phyloP scores from a whole-genome alignment of 1,140 invertebrate genomes.

The Drosophila navojoa region DNA sequence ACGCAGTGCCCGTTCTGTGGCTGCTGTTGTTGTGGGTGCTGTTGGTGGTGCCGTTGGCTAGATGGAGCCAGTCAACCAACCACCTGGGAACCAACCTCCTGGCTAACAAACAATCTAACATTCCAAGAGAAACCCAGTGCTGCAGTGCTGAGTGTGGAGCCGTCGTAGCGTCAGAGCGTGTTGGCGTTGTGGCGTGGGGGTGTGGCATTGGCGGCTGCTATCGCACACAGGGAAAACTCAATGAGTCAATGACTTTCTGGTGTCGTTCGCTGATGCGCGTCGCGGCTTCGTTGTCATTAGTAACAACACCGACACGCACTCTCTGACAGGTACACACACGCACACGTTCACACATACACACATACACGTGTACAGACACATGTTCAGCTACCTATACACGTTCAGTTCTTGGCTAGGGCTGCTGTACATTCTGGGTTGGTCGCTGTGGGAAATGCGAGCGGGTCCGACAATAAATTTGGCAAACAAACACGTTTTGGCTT shows the following conservation, averaged over 20 bases:
- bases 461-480: slow-evolving; percentile 74
- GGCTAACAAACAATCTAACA: slow-evolving; percentile 69
- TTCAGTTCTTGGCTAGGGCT: slow-evolving; percentile 42
- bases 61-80: slow-evolving; percentile 52
- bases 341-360: slow-evolving; percentile 27
- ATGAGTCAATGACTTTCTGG: slow-evolving; percentile 81
- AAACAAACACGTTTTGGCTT: slow-evolving; percentile 74
- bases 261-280: slow-evolving; percentile 78
- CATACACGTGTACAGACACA: slow-evolving; percentile 22
- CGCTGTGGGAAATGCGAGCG: slow-evolving; percentile 60
- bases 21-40: slow-evolving; percentile 14
- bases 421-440: slow-evolving; percentile 18
- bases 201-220: slow-evolving; percentile 20
- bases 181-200: background rate
- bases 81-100: slow-evolving; percentile 49
- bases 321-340: slow-evolving; percentile 41
- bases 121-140: slow-evolving; percentile 66
- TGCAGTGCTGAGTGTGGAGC: slow-evolving; percentile 23
- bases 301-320: slow-evolving; percentile 66
- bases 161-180: slow-evolving; percentile 19
- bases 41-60: slow-evolving; percentile 42
- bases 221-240: slow-evolving; percentile 58
- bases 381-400: slow-evolving; percentile 4
- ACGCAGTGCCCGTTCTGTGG: slow-evolving; percentile 1
- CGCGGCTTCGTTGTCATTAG: slow-evolving; percentile 77